Evolutionary conservation across 2,113 vertebrate species (phyloP), one percentile per base, ranked within the genome.

Genomic region (Lophotis ruficrista): DNA sequence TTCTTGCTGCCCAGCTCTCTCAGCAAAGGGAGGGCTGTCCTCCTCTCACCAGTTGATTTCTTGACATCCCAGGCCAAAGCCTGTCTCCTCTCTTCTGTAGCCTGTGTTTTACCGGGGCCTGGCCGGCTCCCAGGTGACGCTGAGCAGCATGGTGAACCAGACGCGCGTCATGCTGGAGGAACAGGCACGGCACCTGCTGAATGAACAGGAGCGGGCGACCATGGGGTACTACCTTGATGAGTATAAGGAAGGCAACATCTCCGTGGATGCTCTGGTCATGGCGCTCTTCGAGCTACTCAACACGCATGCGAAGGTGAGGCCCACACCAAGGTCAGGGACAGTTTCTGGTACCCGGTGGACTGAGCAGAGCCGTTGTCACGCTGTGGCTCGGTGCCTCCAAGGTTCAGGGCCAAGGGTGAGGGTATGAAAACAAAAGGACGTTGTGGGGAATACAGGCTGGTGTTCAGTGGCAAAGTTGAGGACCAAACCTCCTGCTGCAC

Each of bases 201-300:
- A 98, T 0, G 99, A 99, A 25, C 97, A 97, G 12, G 99, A 99
- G 93, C 89, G 98, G 0, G 98, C 98, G 58, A 99, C 99, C 94
- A 99, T 99, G 99, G 98, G 94, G 68, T 99, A 99, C 98, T 99
- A 99, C 96, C 97, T 99, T 90, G 99, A 99, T 18, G 99, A 99
- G 98, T 99, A 99, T 94, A 98, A 98, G 64, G 97, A 99, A 4
- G 98, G 98, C n/a, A 98, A 99, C 94, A 92, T 99, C 88, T 98
- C 98, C 0, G 98, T 99, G 75, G 99, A 99, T 71, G 98, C 99
- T 73, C 98, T 99, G 4, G 98, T 99, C 95, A 99, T 99, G 98
- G 99, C 99, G 0, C 97, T 99, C 87, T 99, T 99, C 0, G 99
- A 99, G 96, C 98, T 99, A n/a, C 98, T 99, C 96, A 99, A 99